Percentiles rank a stretch among this genome's conserved stretches.
Conservation (phyloP, 2,888 invertebrate species). For the Agonopterix heracliana region DNA sequence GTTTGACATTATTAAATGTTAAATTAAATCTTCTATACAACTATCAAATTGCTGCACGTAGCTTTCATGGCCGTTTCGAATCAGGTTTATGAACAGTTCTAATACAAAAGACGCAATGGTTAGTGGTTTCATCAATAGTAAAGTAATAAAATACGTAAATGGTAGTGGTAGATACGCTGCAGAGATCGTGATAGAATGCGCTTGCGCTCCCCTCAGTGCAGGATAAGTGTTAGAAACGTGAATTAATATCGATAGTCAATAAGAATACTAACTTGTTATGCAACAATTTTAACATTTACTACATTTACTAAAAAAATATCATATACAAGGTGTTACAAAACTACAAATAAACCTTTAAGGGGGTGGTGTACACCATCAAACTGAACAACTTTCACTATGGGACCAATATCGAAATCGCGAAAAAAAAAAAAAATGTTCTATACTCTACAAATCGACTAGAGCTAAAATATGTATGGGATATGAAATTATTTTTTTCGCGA, state of each 20-base stretch:
- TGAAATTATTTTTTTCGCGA: too few species aligned
- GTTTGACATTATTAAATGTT: constrained; percentile 9
- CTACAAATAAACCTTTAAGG: too few species aligned
- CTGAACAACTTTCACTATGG: too few species aligned
- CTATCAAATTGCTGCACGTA: background rate
- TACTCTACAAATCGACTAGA: too few species aligned
- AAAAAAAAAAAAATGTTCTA: too few species aligned
- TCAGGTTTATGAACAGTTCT: background rate
- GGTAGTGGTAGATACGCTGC: constrained; percentile 24
- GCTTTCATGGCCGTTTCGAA: constrained; percentile 2
- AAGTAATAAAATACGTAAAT: constrained; percentile 18
- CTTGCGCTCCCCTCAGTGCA: constrained; percentile 30
- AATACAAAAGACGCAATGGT: constrained; percentile 15
- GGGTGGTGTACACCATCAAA: too few species aligned
- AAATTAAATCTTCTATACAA: background rate
- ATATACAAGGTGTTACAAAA: too few species aligned
- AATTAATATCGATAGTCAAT: background rate
- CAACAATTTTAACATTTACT: background rate
- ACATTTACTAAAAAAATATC: too few species aligned
- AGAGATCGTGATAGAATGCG: constrained; percentile 58
- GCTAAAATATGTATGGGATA: too few species aligned
- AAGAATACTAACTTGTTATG: too few species aligned
- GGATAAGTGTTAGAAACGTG: constrained; percentile 22
- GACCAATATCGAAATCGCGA: too few species aligned
- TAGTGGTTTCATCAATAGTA: constrained; percentile 9